A percentile compares a stretch with the other conserved stretches of the same genome.
These are phyloP conservation scores for Oryzias celebensis DNA, from an alignment of 2,113 vertebrate genomes.

Conservation along the genomic window DNA sequence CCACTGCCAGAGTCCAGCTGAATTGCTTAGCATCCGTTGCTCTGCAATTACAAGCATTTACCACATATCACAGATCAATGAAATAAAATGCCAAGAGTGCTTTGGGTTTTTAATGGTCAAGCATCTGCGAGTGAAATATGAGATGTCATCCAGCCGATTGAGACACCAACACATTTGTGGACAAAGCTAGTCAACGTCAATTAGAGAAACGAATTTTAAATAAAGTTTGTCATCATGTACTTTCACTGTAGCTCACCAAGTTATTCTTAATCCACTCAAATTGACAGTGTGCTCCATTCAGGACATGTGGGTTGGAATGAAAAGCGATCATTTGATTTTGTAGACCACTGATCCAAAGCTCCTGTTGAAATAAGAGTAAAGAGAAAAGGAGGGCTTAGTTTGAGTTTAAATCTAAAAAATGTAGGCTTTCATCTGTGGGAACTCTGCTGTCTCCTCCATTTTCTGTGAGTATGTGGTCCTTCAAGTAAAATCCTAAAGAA, in stretches of 20 bases:
- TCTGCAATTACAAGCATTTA: too few relatives aligned
- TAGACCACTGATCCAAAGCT: constrained; percentile 25
- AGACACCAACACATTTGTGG: constrained; percentile 9
- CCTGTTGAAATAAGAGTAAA: constrained; percentile 2
- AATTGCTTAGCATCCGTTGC: too few relatives aligned
- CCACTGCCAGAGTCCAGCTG: neutral
- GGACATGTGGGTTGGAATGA: constrained; percentile 21
- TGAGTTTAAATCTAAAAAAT: constrained; percentile 1
- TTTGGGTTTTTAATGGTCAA: neutral
- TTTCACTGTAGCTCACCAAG: constrained; percentile 18
- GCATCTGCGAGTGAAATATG: constrained; percentile 15
- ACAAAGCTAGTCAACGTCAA: too few relatives aligned
- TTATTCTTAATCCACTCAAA: constrained; percentile 11
- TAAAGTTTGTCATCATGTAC: neutral
- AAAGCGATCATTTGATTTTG: constrained; percentile 43
- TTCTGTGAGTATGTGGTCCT: neutral
- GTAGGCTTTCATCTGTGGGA: constrained; percentile 6
- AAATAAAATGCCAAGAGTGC: constrained; percentile 4
- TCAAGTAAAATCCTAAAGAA: neutral
- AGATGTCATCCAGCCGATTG: constrained; percentile 14
- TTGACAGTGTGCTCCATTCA: neutral
- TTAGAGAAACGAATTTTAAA: neutral
- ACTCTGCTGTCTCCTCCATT: neutral
- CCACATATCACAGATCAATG: too few relatives aligned
- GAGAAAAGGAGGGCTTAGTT: constrained; percentile 7